These are phyloP conservation scores for Megathymus violae DNA, from an alignment of 1,140 invertebrate genomes.

Conservation along the genomic window DNA sequence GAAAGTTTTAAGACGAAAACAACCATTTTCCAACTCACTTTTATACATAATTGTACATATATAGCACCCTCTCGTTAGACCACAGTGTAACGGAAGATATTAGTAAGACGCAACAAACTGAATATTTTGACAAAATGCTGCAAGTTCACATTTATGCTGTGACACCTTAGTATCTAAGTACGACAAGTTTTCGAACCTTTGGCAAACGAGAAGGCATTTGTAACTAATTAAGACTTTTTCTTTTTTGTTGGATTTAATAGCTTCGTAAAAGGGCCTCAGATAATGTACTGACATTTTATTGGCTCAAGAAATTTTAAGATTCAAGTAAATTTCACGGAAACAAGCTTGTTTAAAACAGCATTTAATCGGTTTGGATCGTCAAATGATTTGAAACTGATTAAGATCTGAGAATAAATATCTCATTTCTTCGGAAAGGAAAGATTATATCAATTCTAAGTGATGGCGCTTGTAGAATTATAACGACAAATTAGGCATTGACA, in stretches of 20 bases:
- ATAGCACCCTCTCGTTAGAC: slow-evolving; percentile 4
- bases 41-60: slow-evolving; percentile 2
- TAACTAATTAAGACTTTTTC: slow-evolving; percentile 33
- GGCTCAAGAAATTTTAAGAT: not conserved
- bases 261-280: slow-evolving; percentile 16
- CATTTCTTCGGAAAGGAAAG: no score
- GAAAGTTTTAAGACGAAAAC: slow-evolving; percentile 19
- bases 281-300: slow-evolving; percentile 28
- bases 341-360: not conserved
- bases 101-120: not conserved
- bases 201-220: slow-evolving; percentile 27
- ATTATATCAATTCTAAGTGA: no score
- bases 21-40: slow-evolving; percentile 27
- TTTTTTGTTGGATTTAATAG: slow-evolving; percentile 31
- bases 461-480: no score
- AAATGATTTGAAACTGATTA: no score
- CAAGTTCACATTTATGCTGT: not conserved
- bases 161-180: slow-evolving; percentile 2
- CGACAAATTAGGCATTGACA: no score
- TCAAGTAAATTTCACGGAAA: not conserved
- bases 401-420: no score
- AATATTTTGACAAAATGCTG: not conserved
- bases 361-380: not conserved
- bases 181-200: slow-evolving; percentile 2
- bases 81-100: not conserved